Evolutionary conservation across 2,113 vertebrate genomes (phyloP).

Genomic region (Cephalophus harveyi): DNA sequence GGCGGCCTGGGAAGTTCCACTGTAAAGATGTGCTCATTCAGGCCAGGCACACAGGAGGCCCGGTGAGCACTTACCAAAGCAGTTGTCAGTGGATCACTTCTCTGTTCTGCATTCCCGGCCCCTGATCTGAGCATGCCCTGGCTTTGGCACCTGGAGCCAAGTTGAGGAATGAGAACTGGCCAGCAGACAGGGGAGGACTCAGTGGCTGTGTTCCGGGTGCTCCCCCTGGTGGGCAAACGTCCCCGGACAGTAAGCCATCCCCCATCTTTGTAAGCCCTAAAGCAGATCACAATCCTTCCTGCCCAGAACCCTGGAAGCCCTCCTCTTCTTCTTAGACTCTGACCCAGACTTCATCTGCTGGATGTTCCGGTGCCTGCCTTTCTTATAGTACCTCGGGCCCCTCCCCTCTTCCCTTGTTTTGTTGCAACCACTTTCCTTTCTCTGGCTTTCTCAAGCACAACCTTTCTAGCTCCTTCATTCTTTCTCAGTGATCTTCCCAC

Average conservation of each 20-base stretch:
- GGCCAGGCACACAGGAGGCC: neutral
- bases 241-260: neutral
- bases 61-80: neutral
- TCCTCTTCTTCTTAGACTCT: neutral
- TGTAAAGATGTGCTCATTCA: neutral
- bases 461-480: neutral
- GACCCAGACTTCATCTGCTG: neutral
- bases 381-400: rapidly evolving
- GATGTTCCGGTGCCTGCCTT: neutral
- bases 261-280: neutral
- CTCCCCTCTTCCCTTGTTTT: neutral
- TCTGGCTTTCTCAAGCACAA: neutral
- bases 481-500: neutral
- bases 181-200: neutral
- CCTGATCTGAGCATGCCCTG: neutral
- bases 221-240: slow-evolving; percentile 68
- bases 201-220: neutral
- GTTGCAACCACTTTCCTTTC: neutral
- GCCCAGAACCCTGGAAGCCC: neutral
- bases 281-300: neutral
- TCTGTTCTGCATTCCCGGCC: neutral
- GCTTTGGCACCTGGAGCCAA: neutral
- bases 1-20: neutral
- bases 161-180: neutral
- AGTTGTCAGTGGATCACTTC: neutral